These are phyloP conservation scores for Capreolus pygargus DNA, from an alignment of 2,113 vertebrate species.

Conservation along the genomic window DNA sequence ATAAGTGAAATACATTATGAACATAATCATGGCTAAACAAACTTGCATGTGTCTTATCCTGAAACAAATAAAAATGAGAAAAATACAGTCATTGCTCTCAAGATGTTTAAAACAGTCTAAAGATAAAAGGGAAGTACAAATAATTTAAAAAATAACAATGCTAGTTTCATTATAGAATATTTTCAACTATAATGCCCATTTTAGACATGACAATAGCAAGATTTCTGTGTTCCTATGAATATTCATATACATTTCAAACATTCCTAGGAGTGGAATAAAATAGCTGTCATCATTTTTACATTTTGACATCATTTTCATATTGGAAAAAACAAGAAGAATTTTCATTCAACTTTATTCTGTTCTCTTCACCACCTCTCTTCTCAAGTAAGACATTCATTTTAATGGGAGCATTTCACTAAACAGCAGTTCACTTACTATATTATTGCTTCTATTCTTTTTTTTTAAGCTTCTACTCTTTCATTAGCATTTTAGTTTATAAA, in stretches of 20 bases:
- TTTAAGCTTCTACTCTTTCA: background rate
- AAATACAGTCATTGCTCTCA: background rate
- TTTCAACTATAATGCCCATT: background rate
- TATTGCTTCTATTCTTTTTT: background rate
- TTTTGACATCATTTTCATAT: background rate
- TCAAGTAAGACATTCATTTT: conserved; percentile 3
- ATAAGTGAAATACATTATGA: background rate
- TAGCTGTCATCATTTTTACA: background rate
- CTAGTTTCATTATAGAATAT: background rate
- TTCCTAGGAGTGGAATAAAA: background rate
- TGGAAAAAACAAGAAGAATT: background rate
- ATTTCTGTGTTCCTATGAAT: background rate
- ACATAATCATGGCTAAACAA: background rate
- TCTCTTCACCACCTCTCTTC: background rate
- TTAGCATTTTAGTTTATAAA: background rate
- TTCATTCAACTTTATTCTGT: background rate
- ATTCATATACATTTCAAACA: background rate
- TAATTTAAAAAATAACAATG: background rate
- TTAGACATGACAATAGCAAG: background rate
- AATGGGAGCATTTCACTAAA: background rate
- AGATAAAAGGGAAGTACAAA: background rate
- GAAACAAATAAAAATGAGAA: background rate
- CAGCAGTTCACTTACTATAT: background rate
- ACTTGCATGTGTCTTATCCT: background rate
- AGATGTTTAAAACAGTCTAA: background rate